phyloP scores from a whole-genome alignment of 1,140 invertebrate species.

The Brachionus calyciflorus region DNA sequence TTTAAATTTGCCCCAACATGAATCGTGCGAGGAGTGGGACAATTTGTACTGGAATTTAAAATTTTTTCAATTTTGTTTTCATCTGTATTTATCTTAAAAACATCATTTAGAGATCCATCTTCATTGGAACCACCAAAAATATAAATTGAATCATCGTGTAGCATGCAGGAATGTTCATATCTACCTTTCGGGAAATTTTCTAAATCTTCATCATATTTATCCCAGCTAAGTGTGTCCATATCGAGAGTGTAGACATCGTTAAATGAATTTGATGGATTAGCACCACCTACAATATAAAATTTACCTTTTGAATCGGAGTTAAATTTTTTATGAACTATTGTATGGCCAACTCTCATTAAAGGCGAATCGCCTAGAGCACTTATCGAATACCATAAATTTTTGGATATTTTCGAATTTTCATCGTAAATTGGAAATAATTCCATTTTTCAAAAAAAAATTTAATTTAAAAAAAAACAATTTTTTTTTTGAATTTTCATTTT shows the following conservation, averaged over 20 bases:
- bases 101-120: constrained; percentile 57
- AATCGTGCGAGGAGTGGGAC: constrained; percentile 56
- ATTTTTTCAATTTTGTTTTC: constrained; percentile 53
- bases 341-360: constrained; percentile 58
- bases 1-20: constrained; percentile 54
- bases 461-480: neutral
- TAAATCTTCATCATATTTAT: constrained; percentile 51
- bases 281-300: constrained; percentile 59
- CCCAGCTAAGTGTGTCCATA: constrained; percentile 56
- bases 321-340: constrained; percentile 52
- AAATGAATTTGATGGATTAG: constrained; percentile 57
- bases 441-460: neutral
- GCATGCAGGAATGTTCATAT: constrained; percentile 48
- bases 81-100: constrained; percentile 55
- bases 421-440: constrained; percentile 30
- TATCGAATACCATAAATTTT: constrained; percentile 56
- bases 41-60: constrained; percentile 50
- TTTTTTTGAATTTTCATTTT: neutral
- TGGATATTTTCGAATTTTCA: constrained; percentile 28
- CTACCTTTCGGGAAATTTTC: neutral
- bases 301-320: constrained; percentile 52
- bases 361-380: constrained; percentile 56
- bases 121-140: constrained; percentile 60
- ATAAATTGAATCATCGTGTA: constrained; percentile 59
- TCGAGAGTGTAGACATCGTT: constrained; percentile 57